phyloP scores from a whole-genome alignment of 2,113 vertebrate species.

The Spea multiplicata region DNA sequence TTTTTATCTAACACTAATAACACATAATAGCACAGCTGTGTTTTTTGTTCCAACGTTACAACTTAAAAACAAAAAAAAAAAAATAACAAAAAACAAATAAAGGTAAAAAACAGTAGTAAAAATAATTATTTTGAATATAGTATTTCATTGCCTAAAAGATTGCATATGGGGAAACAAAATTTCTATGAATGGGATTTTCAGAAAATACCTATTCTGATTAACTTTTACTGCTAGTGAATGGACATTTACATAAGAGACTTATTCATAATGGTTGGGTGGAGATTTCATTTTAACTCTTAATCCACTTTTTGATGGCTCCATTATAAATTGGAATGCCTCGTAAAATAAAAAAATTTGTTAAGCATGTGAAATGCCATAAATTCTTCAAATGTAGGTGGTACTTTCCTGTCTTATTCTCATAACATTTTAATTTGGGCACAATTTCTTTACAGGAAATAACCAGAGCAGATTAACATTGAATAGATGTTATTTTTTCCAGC shows the following conservation, averaged over 20 bases:
- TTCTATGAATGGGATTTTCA: not conserved
- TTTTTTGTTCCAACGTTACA: not conserved
- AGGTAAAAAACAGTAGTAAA: not conserved
- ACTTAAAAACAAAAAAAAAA: not conserved
- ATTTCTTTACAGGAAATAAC: no score
- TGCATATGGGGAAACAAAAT: not conserved
- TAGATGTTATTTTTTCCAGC: no score
- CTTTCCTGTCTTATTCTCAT: no score
- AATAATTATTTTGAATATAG: not conserved
- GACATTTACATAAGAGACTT: not conserved
- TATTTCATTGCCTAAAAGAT: not conserved
- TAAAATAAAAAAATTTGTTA: no score
- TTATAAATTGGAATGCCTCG: not conserved
- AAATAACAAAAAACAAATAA: not conserved
- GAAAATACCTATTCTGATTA: no score
- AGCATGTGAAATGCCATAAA: no score
- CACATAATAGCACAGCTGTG: no score
- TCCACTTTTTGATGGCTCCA: not conserved
- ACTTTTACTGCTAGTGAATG: no score
- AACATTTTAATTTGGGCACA: no score
- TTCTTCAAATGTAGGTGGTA: no score
- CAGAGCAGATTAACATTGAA: no score
- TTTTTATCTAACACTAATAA: no score
- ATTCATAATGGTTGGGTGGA: not conserved
- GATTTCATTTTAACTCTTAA: not conserved